Evolutionary conservation across 2,888 invertebrate species (phyloP).

Genomic region (Caenorhabditis virilis): DNA sequence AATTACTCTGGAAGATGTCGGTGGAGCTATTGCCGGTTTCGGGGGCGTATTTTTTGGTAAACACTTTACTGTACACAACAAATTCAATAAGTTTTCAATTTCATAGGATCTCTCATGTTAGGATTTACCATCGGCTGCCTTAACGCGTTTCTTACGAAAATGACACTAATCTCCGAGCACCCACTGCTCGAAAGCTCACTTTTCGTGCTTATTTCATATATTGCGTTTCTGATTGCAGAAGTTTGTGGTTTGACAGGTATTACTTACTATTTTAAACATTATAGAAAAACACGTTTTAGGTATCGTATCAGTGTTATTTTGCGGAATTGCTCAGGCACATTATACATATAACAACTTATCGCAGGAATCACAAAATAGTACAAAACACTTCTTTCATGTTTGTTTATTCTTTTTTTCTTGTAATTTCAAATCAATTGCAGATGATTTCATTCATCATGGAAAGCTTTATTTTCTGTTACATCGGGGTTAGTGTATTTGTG

Average conservation of each 20-base stretch:
- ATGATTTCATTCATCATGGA: conserved; percentile 93
- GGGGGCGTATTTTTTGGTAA: conserved; percentile 27
- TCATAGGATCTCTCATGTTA: conserved; percentile 74
- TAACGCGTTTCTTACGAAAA: conserved; percentile 80
- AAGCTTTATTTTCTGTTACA: conserved; percentile 97
- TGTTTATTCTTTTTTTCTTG: background rate
- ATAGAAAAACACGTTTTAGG: conserved; percentile 66
- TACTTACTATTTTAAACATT: conserved; percentile 5
- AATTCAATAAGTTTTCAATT: background rate
- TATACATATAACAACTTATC: conserved; percentile 97
- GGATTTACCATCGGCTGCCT: conserved; percentile 86
- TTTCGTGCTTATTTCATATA: conserved; percentile 96
- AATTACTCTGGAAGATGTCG: conserved; percentile 39
- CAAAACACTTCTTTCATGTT: conserved; percentile 77
- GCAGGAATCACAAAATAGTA: conserved; percentile 82
- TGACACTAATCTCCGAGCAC: conserved; percentile 77
- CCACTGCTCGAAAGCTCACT: conserved; percentile 92
- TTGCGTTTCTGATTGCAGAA: conserved; percentile 94
- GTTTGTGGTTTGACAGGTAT: conserved; percentile 91
- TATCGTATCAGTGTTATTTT: conserved; percentile 94
- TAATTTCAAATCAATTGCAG: conserved; percentile 75
- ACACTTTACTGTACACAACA: background rate
- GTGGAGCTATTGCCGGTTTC: conserved; percentile 32
- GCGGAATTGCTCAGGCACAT: conserved; percentile 98
- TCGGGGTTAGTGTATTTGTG: conserved; percentile 92